These are phyloP conservation scores for Thamnophis elegans DNA, from an alignment of 2,797 vertebrate species.

Conservation along the genomic window DNA sequence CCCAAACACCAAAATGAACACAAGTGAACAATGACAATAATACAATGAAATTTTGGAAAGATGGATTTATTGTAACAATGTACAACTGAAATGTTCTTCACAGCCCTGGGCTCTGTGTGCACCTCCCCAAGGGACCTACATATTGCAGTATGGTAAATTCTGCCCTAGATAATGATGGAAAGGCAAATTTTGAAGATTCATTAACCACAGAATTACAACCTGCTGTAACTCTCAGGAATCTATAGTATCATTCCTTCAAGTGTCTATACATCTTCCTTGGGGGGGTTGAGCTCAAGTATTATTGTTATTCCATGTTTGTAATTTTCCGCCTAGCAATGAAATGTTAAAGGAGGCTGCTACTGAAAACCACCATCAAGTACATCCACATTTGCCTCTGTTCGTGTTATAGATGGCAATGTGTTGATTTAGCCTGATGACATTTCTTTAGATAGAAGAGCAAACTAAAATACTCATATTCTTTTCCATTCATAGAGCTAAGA, in stretches of 20 bases:
- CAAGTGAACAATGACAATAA: background rate
- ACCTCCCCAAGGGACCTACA: background rate
- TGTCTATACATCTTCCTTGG: background rate
- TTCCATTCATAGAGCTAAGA: background rate
- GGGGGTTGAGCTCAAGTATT: background rate
- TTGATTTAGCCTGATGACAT: background rate
- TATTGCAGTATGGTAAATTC: background rate
- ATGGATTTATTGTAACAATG: background rate
- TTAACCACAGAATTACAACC: background rate
- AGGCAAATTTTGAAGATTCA: background rate
- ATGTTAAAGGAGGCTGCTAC: background rate
- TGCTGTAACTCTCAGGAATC: background rate
- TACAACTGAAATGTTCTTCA: background rate
- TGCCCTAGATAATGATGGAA: background rate
- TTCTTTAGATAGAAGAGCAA: background rate
- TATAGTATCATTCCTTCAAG: background rate
- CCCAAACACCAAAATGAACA: background rate
- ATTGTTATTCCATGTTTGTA: background rate
- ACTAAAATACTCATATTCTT: background rate
- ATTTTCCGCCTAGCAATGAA: background rate
- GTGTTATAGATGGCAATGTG: background rate
- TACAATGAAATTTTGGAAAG: background rate
- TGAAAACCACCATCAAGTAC: background rate
- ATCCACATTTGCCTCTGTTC: background rate
- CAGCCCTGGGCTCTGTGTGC: background rate